Percentiles rank a stretch among this genome's conserved stretches.
phyloP scores from a whole-genome alignment of 2,888 invertebrate species.

The Neocrepidodera transversa region DNA sequence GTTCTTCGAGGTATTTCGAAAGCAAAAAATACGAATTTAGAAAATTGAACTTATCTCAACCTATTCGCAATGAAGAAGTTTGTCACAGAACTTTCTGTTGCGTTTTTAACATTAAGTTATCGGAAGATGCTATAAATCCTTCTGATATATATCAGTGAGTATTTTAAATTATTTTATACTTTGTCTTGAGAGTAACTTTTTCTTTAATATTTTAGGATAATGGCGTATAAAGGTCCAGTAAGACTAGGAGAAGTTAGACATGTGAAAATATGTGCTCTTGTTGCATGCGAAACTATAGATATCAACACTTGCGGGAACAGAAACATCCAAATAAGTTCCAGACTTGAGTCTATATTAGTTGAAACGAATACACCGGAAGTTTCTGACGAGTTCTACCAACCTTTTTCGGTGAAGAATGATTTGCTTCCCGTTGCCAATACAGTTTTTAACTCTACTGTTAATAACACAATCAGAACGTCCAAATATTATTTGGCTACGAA shows the following conservation, averaged over 20 bases:
- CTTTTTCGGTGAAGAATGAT: slow-evolving; percentile 40
- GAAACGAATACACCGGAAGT: slow-evolving; percentile 26
- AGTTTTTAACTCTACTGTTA: slow-evolving; percentile 32
- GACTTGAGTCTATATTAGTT: slow-evolving; percentile 41
- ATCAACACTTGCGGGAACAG: slow-evolving; percentile 41
- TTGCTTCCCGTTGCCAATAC: slow-evolving; percentile 39
- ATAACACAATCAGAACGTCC: slow-evolving; percentile 13
- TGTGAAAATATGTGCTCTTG: slow-evolving; percentile 41
- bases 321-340: slow-evolving; percentile 33
- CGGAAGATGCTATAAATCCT: slow-evolving; percentile 25
- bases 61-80: slow-evolving; percentile 34
- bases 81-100: slow-evolving; percentile 45
- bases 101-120: slow-evolving; percentile 36
- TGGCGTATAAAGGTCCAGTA: slow-evolving; percentile 40
- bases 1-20: slow-evolving; percentile 36
- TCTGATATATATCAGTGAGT: slow-evolving; percentile 46
- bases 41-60: slow-evolving; percentile 35
- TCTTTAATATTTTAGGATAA: slow-evolving; percentile 19
- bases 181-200: too few relatives aligned
- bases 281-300: slow-evolving; percentile 42
- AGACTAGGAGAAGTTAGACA: slow-evolving; percentile 14
- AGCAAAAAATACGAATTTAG: slow-evolving; percentile 36
- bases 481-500: slow-evolving; percentile 16
- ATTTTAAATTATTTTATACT: too few relatives aligned
- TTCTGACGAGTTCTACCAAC: slow-evolving; percentile 38